A percentile compares a stretch with the other conserved stretches of the same genome.
phyloP scores from a whole-genome alignment of 2,797 vertebrate species.

The Anguilla megastoma region DNA sequence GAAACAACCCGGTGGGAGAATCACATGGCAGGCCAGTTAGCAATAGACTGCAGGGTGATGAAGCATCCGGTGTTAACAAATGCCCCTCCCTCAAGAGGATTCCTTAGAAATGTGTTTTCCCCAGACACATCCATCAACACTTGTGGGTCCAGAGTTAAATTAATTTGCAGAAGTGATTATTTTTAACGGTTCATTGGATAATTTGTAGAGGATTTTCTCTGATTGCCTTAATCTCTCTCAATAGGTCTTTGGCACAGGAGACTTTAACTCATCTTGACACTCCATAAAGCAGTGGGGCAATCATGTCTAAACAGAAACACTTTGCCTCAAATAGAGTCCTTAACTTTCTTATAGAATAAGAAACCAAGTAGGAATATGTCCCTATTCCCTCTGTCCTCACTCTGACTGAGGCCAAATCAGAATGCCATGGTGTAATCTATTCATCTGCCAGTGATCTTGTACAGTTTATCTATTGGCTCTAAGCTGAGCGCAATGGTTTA shows the following conservation, averaged over 20 bases:
- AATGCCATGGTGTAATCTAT: slow-evolving; percentile 10
- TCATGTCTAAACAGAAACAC: slow-evolving; percentile 36
- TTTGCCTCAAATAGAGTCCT: background rate
- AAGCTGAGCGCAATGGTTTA: background rate
- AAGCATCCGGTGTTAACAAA: slow-evolving; percentile 8
- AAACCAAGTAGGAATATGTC: slow-evolving; percentile 25
- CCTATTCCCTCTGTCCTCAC: slow-evolving; percentile 13
- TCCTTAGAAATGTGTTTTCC: background rate
- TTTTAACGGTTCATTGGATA: slow-evolving; percentile 47
- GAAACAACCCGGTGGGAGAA: background rate
- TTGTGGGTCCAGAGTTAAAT: slow-evolving; percentile 32
- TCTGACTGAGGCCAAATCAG: slow-evolving; percentile 28
- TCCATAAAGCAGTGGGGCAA: slow-evolving; percentile 40
- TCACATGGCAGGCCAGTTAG: background rate
- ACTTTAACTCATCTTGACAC: slow-evolving; percentile 45
- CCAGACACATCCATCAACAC: background rate
- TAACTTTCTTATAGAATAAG: slow-evolving; percentile 27
- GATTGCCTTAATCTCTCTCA: slow-evolving; percentile 52
- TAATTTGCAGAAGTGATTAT: slow-evolving; percentile 39
- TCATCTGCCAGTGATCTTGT: background rate
- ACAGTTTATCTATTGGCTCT: background rate
- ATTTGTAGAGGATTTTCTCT: slow-evolving; percentile 51
- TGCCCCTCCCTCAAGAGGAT: background rate
- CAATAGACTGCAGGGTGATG: background rate
- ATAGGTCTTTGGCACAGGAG: slow-evolving; percentile 47